These are phyloP conservation scores for Pygoscelis antarcticus DNA, from an alignment of 2,113 vertebrate species.

Conservation along the genomic window DNA sequence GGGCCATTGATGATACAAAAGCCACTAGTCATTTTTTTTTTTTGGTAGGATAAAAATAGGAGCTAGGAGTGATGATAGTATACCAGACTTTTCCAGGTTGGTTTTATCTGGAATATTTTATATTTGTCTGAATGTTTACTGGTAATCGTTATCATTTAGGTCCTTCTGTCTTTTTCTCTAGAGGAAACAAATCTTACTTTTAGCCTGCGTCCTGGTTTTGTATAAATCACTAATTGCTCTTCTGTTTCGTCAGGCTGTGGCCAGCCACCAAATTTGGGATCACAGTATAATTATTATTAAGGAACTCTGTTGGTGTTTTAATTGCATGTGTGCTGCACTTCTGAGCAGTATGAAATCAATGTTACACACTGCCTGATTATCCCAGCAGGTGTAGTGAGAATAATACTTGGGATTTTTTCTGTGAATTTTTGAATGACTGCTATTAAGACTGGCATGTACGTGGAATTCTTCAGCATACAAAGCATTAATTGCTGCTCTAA, in stretches of 20 bases:
- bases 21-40: rapidly evolving
- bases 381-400: background rate
- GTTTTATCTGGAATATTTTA: background rate
- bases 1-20: background rate
- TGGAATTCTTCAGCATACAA: background rate
- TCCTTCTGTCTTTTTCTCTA: slow-evolving; percentile 13
- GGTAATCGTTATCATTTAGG: background rate
- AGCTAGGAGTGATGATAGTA: background rate
- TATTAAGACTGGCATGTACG: background rate
- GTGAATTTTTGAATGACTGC: background rate
- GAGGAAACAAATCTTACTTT: background rate
- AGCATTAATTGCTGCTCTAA: background rate
- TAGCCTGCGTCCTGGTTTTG: background rate
- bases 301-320: background rate
- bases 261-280: background rate
- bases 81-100: background rate
- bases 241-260: slow-evolving; percentile 8
- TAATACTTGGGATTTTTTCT: background rate
- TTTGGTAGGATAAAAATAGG: background rate
- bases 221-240: background rate
- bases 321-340: background rate
- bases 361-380: background rate
- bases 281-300: background rate
- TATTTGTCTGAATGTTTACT: background rate
- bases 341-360: background rate